Base-by-base conservation (phyloP, 2,797 vertebrate genomes). In the Hyperoplus lanceolatus region DNA sequence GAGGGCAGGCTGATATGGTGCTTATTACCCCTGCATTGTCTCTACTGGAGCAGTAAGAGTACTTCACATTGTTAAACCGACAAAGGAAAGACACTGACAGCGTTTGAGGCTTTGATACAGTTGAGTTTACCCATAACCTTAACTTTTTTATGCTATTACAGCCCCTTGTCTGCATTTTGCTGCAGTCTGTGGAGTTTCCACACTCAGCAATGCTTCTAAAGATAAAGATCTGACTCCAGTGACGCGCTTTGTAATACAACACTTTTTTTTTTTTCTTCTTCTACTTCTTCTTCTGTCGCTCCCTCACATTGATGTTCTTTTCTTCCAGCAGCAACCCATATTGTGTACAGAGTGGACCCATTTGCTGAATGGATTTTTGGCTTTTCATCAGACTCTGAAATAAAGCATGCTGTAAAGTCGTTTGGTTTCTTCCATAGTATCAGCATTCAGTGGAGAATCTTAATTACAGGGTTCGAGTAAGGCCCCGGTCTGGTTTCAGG, bases 341-440 rank as follows among this genome's bases (percentile, higher is more conserved):
- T 56, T 88, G 78, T 80, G 70, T 83, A 83, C 64, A 78, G 68
- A 79, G 86, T 67, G 70, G 77, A 76, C 89, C 75, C 77, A 83
- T 93, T 94, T 87, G 93, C 92, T 92, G 93, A 89, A 94, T 93
- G 93, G 87, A 87, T 83, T 92, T 87, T 89, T 93, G 90, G 91
- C 93, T 93, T 79, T 56, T 82, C 77, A 80, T 83, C 92, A 94
- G 90, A 78, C 87, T 88, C 83, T 92, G 87, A 91, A 93, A 89
- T 85, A 90, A 93, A 85, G 90, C 91, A 94, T 92, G 85, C 90
- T 94, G 91, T 92, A 94, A 95, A 95, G 90, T 94, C 88, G 62
- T 95, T 95, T 93, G 90, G 90, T 93, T 93, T 93, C 93, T 95
- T 94, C 91, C 92, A 92, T 91, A 94, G 93, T 93, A 95, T 95